Evolutionary conservation across 2,797 vertebrate species (phyloP).

Genomic region (Sternarchorhynchus goeldii): DNA sequence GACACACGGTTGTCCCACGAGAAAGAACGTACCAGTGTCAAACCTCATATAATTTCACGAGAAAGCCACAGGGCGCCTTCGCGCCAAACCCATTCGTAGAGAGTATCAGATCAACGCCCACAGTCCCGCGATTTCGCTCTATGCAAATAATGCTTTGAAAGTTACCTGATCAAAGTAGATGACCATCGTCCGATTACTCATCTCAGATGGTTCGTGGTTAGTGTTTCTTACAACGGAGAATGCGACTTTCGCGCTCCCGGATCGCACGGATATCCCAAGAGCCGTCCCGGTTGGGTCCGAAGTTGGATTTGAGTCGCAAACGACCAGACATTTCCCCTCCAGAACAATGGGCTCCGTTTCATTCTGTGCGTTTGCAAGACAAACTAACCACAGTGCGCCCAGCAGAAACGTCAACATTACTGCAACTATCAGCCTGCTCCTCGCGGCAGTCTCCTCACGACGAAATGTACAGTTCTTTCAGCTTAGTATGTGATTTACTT

Average conservation of each 20-base stretch:
- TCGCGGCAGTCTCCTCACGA: constrained; percentile 58
- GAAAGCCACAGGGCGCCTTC: too few relatives aligned
- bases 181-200: constrained; percentile 98
- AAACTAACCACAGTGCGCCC: constrained; percentile 81
- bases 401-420: constrained; percentile 84
- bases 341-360: constrained; percentile 96
- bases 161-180: constrained; percentile 98
- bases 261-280: constrained; percentile 96
- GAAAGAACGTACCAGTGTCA: too few relatives aligned
- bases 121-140: not conserved
- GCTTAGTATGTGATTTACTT: too few relatives aligned
- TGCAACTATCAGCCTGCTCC: constrained; percentile 62
- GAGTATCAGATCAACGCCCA: too few relatives aligned
- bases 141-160: not conserved
- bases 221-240: constrained; percentile 96
- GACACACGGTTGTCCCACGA: not conserved
- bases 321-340: constrained; percentile 96
- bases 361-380: constrained; percentile 84
- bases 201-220: constrained; percentile 98
- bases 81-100: too few relatives aligned
- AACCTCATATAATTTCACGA: too few relatives aligned
- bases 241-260: constrained; percentile 94
- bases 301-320: constrained; percentile 96
- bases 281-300: constrained; percentile 93
- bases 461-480: constrained; percentile 23